Evolutionary conservation across 2,797 vertebrate species (phyloP), one percentile per base, ranked within the genome.

Genomic region (Galago senegalensis): DNA sequence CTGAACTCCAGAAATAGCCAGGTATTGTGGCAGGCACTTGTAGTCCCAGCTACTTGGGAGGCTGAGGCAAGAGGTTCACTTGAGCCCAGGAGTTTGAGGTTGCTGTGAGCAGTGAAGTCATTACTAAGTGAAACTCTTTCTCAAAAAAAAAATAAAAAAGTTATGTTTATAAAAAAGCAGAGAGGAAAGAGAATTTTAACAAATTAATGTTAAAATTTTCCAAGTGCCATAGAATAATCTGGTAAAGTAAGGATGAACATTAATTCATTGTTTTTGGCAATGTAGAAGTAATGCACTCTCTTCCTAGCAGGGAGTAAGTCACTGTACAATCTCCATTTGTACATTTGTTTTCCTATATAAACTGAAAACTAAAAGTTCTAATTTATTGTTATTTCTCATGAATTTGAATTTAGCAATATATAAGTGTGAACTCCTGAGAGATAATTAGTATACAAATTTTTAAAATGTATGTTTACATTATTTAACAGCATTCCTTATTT

Each of bases 401-500:
- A 17, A 82, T 70, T 49, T n/a, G n/a, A 77, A 70, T 63, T 89
- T 85, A 83, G 80, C 16, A 80, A 70, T n/a, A 20, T 27, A 76
- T 73, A 46, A 40, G 73, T 88, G n/a, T 20, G 13, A 67, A 85
- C 31, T 65, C 40, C 46, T 89, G 21, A 70, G 70, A 87, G 13
- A 61, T 21, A 73, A 18, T 46, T 77, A 65, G 29, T 65, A 70
- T 17, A 70, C 29, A 81, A 93, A 80, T 53, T 53, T 53, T 61
- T 43, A 46, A 89, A 34, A 18, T 82, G 18, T 17, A 72, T 69
- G 31, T 89, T 94, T 92, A 56, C 6, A 81, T 65, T 34, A 81
- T 80, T 89, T 82, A 75, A 69, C 17, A 75, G 40, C n/a, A 87
- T 82, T 77, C 63, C 37, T 94, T 86, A 69, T 63, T 89, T 53